Conservation (phyloP, 1,140 invertebrate genomes). For the Myzus persicae region DNA sequence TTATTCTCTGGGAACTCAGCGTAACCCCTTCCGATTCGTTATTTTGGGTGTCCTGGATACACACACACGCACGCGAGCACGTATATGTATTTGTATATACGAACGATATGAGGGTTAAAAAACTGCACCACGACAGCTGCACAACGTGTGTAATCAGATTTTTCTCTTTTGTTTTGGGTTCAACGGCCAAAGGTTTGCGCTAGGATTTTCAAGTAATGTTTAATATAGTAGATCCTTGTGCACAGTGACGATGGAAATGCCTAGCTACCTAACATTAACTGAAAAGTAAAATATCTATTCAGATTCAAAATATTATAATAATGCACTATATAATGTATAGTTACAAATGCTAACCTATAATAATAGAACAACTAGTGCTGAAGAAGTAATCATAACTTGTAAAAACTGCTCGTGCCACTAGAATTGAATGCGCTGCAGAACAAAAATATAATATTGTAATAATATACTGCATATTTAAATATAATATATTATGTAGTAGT, state of each 20-base stretch:
- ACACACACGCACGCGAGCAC: not conserved
- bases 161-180: slow-evolving; percentile 47
- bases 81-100: not conserved
- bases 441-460: too few species aligned
- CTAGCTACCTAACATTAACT: not conserved
- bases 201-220: not conserved
- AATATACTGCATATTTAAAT: not conserved
- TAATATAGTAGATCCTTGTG: not conserved
- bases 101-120: slow-evolving; percentile 41
- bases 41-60: slow-evolving; percentile 42
- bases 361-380: too few species aligned
- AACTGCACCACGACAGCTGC: slow-evolving; percentile 32
- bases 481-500: not conserved
- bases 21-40: slow-evolving; percentile 53
- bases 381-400: too few species aligned
- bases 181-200: slow-evolving; percentile 30
- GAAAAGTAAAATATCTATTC: not conserved
- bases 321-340: not conserved
- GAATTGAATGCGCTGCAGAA: too few species aligned
- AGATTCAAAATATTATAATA: not conserved
- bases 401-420: too few species aligned
- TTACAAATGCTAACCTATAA: too few species aligned
- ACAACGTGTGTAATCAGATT: slow-evolving; percentile 54
- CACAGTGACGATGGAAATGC: not conserved
- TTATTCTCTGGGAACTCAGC: slow-evolving; percentile 51